A percentile compares a stretch with the other conserved stretches of the same genome.
These are phyloP conservation scores for Leptura quadrifasciata DNA, from an alignment of 2,888 invertebrate species.

Conservation along the genomic window DNA sequence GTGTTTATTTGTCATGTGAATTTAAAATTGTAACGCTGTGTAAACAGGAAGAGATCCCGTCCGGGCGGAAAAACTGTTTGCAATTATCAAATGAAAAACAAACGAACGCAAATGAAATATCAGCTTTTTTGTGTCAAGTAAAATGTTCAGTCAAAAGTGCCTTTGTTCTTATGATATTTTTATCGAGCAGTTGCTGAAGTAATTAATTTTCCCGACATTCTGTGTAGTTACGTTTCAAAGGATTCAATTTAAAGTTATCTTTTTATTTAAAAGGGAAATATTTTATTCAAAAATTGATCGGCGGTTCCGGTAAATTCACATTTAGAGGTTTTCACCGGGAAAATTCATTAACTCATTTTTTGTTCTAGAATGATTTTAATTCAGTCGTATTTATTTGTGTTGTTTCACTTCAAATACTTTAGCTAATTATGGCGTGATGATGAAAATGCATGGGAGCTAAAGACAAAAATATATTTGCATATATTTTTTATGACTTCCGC, in stretches of 20 bases:
- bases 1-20: background rate
- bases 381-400: no score
- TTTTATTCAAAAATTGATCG: no score
- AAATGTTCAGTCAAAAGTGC: background rate
- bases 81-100: background rate
- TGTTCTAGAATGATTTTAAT: no score
- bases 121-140: background rate
- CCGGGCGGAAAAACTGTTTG: background rate
- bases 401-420: no score
- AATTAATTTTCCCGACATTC: background rate
- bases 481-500: no score
- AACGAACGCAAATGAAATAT: slow-evolving; percentile 3
- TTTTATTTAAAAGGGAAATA: background rate
- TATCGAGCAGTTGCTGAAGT: background rate
- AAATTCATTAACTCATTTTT: no score
- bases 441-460: no score
- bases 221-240: background rate
- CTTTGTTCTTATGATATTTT: background rate
- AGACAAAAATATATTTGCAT: no score
- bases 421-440: no score
- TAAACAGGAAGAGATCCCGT: background rate
- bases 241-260: background rate
- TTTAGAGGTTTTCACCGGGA: no score
- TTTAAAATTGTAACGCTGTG: slow-evolving; percentile 3
- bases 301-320: no score